These are phyloP conservation scores for Xestoiulus laeticollis DNA, from an alignment of 2,888 invertebrate species.

Conservation along the genomic window DNA sequence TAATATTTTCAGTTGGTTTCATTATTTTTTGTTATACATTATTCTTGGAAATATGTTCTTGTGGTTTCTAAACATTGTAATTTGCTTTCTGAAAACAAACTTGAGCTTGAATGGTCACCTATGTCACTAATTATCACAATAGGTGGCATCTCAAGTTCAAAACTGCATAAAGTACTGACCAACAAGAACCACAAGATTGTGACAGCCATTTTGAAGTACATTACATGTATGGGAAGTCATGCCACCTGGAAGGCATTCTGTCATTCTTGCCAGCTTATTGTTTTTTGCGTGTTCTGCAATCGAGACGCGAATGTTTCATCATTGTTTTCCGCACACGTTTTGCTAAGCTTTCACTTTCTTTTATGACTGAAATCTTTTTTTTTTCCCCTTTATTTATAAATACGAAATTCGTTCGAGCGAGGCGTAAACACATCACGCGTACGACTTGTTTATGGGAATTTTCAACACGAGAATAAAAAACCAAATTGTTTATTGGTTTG, in stretches of 20 bases:
- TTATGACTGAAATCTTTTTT: background rate
- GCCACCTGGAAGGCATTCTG: background rate
- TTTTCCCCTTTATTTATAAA: conserved; percentile 26
- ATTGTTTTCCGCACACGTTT: background rate
- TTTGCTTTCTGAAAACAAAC: too few species aligned
- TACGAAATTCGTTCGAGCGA: conserved; percentile 16
- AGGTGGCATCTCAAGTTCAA: too few species aligned
- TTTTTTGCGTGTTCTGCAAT: conserved; percentile 23
- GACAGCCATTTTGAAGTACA: background rate
- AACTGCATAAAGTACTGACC: too few species aligned
- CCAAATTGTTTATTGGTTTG: conserved; percentile 26
- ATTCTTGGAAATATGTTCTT: too few species aligned
- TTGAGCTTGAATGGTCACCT: too few species aligned
- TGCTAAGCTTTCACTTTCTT: conserved; percentile 12
- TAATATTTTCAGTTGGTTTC: too few species aligned
- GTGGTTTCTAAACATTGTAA: too few species aligned
- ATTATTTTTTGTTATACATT: too few species aligned
- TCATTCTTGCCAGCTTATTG: background rate
- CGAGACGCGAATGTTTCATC: background rate
- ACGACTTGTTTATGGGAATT: conserved; percentile 8
- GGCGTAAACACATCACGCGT: conserved; percentile 19
- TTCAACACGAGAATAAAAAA: conserved; percentile 26
- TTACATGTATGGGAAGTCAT: background rate
- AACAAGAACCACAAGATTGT: background rate
- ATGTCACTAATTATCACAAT: too few species aligned